Percentiles rank a stretch among this genome's conserved stretches.
Conservation (phyloP, 2,888 invertebrate species). For the Calameuta filiformis region DNA sequence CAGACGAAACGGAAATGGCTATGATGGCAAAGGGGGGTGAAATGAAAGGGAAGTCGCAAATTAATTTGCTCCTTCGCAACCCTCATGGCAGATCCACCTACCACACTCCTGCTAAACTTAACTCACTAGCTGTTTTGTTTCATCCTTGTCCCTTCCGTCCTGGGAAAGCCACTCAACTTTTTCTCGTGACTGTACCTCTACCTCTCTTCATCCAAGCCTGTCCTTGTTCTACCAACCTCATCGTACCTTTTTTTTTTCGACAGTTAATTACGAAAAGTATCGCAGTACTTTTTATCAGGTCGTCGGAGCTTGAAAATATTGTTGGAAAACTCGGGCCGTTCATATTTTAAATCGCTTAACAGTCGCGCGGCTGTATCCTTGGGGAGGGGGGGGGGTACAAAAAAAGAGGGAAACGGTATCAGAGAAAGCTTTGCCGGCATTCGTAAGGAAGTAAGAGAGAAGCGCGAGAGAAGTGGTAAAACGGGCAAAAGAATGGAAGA, state of each 20-base stretch:
- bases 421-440: neutral
- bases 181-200: constrained; percentile 20
- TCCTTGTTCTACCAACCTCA: constrained; percentile 16
- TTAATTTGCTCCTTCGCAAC: constrained; percentile 41
- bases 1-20: neutral
- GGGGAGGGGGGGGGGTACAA: neutral
- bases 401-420: neutral
- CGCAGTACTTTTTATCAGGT: constrained; percentile 52
- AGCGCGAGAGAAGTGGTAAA: neutral
- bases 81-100: neutral
- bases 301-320: constrained; percentile 52
- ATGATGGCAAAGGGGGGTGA: neutral
- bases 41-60: constrained; percentile 31
- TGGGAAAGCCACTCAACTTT: constrained; percentile 49
- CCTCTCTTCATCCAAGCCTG: constrained; percentile 11
- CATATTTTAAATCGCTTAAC: constrained; percentile 46
- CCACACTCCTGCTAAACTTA: neutral
- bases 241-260: constrained; percentile 25
- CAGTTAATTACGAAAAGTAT: constrained; percentile 57
- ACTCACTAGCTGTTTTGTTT: constrained; percentile 8
- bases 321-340: constrained; percentile 36
- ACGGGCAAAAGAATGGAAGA: neutral
- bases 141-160: constrained; percentile 28
- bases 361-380: constrained; percentile 31
- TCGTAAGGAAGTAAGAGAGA: neutral